Conservation (phyloP, 2,797 vertebrate species). For the Cyclopterus lumpus region DNA sequence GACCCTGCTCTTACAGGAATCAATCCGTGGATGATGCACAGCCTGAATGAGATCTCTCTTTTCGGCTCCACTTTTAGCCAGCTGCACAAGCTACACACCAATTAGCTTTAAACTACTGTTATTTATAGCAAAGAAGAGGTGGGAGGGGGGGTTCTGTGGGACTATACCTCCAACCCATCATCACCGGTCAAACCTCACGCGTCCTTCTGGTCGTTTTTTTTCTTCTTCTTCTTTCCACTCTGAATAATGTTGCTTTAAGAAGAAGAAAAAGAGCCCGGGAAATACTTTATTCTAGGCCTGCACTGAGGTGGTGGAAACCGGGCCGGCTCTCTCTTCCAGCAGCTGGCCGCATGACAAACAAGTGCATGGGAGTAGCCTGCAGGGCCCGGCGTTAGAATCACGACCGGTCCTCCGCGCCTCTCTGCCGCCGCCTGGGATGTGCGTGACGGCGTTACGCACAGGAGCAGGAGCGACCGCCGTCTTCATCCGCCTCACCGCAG, state of each 20-base stretch:
- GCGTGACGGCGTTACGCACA: constrained; percentile 68
- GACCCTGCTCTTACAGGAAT: constrained; percentile 70
- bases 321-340: constrained; percentile 44
- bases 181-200: constrained; percentile 45
- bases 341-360: constrained; percentile 67
- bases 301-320: constrained; percentile 16
- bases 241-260: constrained; percentile 45
- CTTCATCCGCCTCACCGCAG: constrained; percentile 65
- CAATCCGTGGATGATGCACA: constrained; percentile 65
- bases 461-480: constrained; percentile 62
- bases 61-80: constrained; percentile 47
- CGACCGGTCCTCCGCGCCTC: constrained; percentile 59
- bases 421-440: constrained; percentile 69
- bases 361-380: constrained; percentile 80
- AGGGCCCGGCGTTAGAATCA: constrained; percentile 74
- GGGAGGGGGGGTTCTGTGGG: constrained; percentile 6
- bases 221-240: constrained; percentile 20
- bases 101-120: constrained; percentile 52
- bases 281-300: constrained; percentile 35
- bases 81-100: constrained; percentile 48
- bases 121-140: constrained; percentile 37
- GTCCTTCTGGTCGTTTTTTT: background rate
- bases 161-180: constrained; percentile 25
- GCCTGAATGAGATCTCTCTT: constrained; percentile 43
- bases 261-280: background rate